phyloP scores from a whole-genome alignment of 2,797 vertebrate species.

The Petrocephalus schoutedeni region DNA sequence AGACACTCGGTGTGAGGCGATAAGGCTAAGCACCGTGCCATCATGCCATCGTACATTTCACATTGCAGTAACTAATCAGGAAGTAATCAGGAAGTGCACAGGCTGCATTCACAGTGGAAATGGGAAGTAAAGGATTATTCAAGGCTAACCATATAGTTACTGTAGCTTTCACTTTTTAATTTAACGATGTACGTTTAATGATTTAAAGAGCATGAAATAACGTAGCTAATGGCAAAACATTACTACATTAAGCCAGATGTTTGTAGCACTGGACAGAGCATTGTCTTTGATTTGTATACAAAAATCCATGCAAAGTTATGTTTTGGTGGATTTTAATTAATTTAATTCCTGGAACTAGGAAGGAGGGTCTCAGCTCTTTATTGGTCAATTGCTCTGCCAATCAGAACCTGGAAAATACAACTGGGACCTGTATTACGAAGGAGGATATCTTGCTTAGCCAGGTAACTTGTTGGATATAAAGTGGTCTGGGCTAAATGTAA shows the following conservation, averaged over 20 bases:
- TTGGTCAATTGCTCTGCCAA: too few species aligned
- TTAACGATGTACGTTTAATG: background rate
- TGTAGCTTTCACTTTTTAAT: background rate
- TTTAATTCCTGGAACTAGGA: too few species aligned
- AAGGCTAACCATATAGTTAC: background rate
- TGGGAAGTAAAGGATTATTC: background rate
- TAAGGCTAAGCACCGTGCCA: background rate
- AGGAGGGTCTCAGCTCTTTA: too few species aligned
- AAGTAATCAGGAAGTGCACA: background rate
- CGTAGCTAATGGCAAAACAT: background rate
- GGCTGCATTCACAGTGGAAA: background rate
- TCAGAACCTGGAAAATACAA: too few species aligned
- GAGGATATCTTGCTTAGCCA: too few species aligned
- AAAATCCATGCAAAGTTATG: background rate
- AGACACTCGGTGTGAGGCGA: background rate
- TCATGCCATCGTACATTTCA: background rate
- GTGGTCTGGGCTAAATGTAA: too few species aligned
- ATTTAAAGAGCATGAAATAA: background rate
- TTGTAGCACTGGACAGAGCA: background rate
- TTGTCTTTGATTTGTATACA: background rate
- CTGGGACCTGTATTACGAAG: too few species aligned
- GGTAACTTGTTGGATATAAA: too few species aligned
- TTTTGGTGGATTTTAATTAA: background rate
- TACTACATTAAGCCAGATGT: background rate
- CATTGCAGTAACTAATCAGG: background rate